Evolutionary conservation across 1,140 invertebrate species (phyloP), one percentile per base, ranked within the genome.

Genomic region (Dryas iulia): DNA sequence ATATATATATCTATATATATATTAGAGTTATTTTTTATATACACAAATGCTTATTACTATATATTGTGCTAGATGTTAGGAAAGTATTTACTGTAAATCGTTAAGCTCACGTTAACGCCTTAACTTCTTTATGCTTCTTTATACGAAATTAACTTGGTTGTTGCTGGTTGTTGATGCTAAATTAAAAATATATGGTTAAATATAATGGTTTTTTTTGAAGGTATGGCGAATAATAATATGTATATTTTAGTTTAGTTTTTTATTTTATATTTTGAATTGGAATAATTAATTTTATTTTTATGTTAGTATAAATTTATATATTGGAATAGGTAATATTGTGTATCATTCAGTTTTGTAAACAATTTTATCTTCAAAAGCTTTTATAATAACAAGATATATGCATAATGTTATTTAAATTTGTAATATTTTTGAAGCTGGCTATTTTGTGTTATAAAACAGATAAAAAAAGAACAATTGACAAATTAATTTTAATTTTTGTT

Each of bases 81-180:
- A 7, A 47, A 47, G 39, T 47, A 21, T 47, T 47, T 21, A 47
- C 39, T 47, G n/a, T 8, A 6, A 47, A 47, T 18, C 2, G 14
- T 21, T 47, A 47, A 21, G 18, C 39, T 47, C 18, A 21, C 39
- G 10, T 47, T 10, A 47, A 47, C n/a, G 39, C 39, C 39, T 47
- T 47, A 18, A n/a, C n/a, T n/a, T n/a, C 39, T 47, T 26, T 14
- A 10, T 61, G 2, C 59, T 11, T 61, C 28, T 31, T 21, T 1
- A 25, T 31, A 18, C 4, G 10, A 61, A 52, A 47, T 47, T 26
- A 24, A 61, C 35, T 39, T 61, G 59, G 59, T 61, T 61, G 59
- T 61, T n/a, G 24, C 23, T 61, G 59, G 59, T 61, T 61, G 59
- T 61, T 61, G 21, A 61, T 47, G 12, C 8, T 39, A 60, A 39